phyloP scores from a whole-genome alignment of 2,113 vertebrate genomes.

The Strix aluco region DNA sequence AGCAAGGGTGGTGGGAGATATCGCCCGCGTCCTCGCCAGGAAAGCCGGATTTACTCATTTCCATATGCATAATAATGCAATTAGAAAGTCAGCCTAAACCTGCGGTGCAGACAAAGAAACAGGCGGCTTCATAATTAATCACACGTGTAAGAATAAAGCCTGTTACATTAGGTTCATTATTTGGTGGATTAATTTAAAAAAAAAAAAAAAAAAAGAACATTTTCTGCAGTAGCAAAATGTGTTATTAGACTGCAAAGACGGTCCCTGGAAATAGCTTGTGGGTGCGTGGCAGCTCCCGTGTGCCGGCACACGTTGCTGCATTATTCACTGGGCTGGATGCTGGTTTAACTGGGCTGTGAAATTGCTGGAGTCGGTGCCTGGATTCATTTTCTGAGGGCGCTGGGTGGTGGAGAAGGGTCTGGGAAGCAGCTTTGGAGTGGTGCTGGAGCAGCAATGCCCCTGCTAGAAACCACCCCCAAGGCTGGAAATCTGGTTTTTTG shows the following conservation, averaged over 20 bases:
- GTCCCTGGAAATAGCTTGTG: not conserved
- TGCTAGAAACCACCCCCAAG: not conserved
- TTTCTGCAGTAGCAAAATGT: not conserved
- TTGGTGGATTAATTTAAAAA: not conserved
- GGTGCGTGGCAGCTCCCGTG: not conserved
- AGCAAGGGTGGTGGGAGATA: not conserved
- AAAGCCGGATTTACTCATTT: not conserved
- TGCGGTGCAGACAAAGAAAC: not conserved
- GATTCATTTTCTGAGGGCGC: fast-evolving
- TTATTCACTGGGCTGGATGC: not conserved
- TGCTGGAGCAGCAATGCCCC: not conserved
- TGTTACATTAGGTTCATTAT: not conserved
- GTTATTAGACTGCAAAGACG: not conserved
- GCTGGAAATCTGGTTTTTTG: not conserved
- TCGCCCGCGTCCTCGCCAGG: not conserved
- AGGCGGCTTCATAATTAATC: not conserved
- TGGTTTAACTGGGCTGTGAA: not conserved
- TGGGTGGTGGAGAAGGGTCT: not conserved
- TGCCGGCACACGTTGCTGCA: not conserved
- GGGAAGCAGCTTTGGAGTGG: no score
- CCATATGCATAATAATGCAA: not conserved
- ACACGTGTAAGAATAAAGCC: not conserved
- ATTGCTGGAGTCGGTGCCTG: not conserved
- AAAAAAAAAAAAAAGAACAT: not conserved
- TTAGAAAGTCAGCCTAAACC: not conserved